Base-by-base conservation (phyloP, 2,888 invertebrate genomes). In the Morpho helenor region DNA sequence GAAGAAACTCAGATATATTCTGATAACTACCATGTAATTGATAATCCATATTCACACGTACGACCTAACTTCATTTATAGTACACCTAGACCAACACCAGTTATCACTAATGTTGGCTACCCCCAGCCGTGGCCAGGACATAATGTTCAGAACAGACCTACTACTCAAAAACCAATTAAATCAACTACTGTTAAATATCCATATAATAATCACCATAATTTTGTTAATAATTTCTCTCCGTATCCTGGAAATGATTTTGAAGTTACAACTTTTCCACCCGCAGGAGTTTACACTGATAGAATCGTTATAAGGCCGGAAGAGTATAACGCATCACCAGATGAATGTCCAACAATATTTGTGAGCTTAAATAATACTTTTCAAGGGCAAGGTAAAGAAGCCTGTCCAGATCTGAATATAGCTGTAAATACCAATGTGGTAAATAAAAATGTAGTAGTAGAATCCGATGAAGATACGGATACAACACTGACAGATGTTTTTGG, bases 371-470 rank as follows among this genome's bases (percentile, higher is more conserved):
- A 81, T 65, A 92, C 82, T 40, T 90, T 87, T 74, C 92, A 79
- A 80, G 87, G 90, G 6, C 91, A 92, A 72, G 91, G 87, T 50
- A 94, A 94, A 74, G 92, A 93, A 68, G 93, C 91, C 5, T 95
- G 95, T 68, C 93, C 94, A 0, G 94, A 94, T 80, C 79, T 94
- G 61, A 94, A 94, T 72, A 92, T 95, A 58, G 93, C 94, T 10
- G 93, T 95, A 2, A 94, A 94, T 65, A 94, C 94, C 0, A 94
- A 94, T 69, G 90, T 94, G 2, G 84, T 94, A 46, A 94, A 93
- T 66, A 92, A 92, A 61, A 92, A 92, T 61, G 82, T 89, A 39
- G 84, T 89, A 8, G 74, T 86, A 40, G 91, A 91, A 66, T 80
- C 89, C 0, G 87, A 88, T 7, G 88, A 87, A 66, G 87, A 88